phyloP scores from a whole-genome alignment of 2,113 vertebrate species.

The Pteruthius melanotis region DNA sequence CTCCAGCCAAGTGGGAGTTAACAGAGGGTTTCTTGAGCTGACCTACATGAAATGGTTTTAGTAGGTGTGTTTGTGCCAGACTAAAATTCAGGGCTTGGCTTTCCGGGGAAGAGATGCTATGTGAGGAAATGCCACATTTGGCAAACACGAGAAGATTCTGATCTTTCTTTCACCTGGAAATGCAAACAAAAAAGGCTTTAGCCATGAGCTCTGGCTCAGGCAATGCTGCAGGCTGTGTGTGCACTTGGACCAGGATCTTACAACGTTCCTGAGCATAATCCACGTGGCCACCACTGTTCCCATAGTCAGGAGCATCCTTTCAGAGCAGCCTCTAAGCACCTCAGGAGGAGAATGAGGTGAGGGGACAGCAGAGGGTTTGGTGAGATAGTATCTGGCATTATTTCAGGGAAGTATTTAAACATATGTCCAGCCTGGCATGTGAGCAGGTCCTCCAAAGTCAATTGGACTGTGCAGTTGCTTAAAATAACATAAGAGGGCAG shows the following conservation, averaged over 20 bases:
- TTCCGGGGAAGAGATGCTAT: background rate
- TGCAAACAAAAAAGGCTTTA: accelerated
- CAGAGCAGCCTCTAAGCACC: background rate
- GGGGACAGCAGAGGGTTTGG: background rate
- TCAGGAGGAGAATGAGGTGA: background rate
- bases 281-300: accelerated
- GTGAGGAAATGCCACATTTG: background rate
- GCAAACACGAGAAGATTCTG: background rate
- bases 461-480: background rate
- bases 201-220: accelerated
- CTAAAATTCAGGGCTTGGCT: background rate
- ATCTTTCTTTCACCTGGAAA: background rate
- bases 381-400: background rate
- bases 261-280: accelerated
- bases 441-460: background rate
- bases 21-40: background rate
- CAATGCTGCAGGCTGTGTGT: accelerated
- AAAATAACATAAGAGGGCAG: background rate
- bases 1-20: background rate
- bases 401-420: background rate
- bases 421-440: background rate
- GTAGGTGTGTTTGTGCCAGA: background rate
- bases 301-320: background rate
- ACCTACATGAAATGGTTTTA: background rate
- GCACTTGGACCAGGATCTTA: accelerated